Conservation (phyloP, 2,113 vertebrate genomes). For the Nycticebus coucang region DNA sequence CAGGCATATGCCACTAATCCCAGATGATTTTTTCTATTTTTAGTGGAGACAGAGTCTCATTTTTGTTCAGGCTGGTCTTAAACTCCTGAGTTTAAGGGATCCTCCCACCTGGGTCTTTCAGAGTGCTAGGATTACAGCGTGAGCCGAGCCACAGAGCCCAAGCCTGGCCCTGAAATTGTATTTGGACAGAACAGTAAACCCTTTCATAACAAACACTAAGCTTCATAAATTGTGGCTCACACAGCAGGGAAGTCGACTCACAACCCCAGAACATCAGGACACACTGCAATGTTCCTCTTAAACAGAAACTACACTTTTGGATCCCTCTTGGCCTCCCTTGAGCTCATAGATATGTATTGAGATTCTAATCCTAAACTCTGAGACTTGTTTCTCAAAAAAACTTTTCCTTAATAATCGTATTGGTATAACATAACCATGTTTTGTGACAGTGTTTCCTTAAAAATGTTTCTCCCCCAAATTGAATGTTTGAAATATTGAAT, state of each 20-base stretch:
- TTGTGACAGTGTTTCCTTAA: neutral
- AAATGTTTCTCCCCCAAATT: neutral
- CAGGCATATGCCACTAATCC: too few species aligned
- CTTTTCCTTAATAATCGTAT: neutral
- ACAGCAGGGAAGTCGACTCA: neutral
- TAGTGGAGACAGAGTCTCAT: too few species aligned
- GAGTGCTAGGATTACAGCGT: too few species aligned
- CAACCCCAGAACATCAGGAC: neutral
- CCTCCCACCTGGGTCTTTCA: too few species aligned
- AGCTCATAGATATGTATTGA: neutral
- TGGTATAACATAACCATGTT: neutral
- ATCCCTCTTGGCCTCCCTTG: neutral
- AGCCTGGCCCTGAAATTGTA: too few species aligned
- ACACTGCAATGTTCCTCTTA: neutral
- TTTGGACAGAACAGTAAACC: neutral
- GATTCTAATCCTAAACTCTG: neutral
- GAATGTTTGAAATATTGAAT: neutral
- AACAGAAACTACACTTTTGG: neutral
- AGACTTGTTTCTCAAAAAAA: slow-evolving; percentile 1
- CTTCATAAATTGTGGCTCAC: neutral
- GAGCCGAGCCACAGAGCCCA: too few species aligned
- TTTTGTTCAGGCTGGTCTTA: too few species aligned
- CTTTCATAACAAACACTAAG: neutral
- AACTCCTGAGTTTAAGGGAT: too few species aligned
- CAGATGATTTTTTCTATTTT: too few species aligned